Evolutionary conservation across 2,113 vertebrate species (phyloP), one percentile per base, ranked within the genome.

Genomic region (Bufo bufo): DNA sequence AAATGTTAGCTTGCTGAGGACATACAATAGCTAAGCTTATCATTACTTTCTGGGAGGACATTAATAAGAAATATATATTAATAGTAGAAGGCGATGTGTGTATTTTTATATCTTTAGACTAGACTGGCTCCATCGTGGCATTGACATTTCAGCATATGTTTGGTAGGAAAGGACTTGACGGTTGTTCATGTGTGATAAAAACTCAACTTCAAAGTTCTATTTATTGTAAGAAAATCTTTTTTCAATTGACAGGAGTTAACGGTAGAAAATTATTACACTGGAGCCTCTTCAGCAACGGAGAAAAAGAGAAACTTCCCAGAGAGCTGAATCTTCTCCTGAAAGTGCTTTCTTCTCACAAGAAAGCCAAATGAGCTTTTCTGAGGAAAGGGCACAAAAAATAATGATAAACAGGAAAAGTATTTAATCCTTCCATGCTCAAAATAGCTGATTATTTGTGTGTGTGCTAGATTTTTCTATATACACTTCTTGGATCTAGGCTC

Each of bases 61-160:
- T 69, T 50, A 84, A 69, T 69, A 71, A 84, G 23, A 71, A 69
- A 84, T 65, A 84, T 49, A 83, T 65, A 84, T 49, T 81, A 82
- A 82, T 49, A n/a, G 82, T 43, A 66, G 81, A 23, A 69, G 82
- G 82, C 43, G 63, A 63, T 10, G 47, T 16, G 50, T 84, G 49
- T 52, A 20, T 49, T 80, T 49, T 74, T 47, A 6, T 52, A 50
- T 69, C 61, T 47, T 33, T n/a, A 50, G 17, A 4, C 80, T 23
- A 63, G 80, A 66, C 50, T 50, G 52, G 11, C 65, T 47, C 81
- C 52, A 71, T 84, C 63, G 33, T 16, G 20, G 63, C n/a, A 71
- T 69, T 84, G 82, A 84, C 82, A 84, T 71, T 83, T 84, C 71
- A 71, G 82, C 82, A 71, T 84, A 50, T 71, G 65, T 84, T 69